A percentile compares a stretch with the other conserved stretches of the same genome.
phyloP scores from a whole-genome alignment of 2,113 vertebrate species.

The Phalacrocorax pelagicus region DNA sequence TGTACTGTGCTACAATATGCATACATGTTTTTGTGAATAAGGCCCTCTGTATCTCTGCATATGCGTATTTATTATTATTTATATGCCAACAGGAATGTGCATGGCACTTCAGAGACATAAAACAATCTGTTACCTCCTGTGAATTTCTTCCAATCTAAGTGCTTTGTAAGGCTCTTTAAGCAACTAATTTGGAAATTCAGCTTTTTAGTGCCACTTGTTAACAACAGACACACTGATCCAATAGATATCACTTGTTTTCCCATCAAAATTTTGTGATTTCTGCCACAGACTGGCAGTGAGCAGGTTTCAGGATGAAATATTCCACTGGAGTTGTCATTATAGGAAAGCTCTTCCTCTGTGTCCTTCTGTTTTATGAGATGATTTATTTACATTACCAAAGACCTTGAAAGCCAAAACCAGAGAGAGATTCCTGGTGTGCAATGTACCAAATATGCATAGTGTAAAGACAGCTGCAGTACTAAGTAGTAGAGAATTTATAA shows the following conservation, averaged over 20 bases:
- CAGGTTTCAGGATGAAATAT: not conserved
- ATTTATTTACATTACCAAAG: not conserved
- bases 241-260: not conserved
- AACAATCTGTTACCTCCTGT: not conserved
- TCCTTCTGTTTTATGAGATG: not conserved
- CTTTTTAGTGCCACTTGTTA: not conserved
- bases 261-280: not conserved
- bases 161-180: not conserved
- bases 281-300: not conserved
- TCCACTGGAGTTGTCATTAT: not conserved
- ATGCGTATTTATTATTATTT: not conserved
- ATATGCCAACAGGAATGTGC: not conserved
- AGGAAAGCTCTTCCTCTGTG: not conserved
- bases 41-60: not conserved
- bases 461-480: not conserved
- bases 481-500: not conserved
- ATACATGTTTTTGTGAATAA: not conserved
- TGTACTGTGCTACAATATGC: not conserved
- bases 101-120: not conserved
- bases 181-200: not conserved
- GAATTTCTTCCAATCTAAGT: not conserved
- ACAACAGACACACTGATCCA: fast-evolving
- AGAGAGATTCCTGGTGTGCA: not conserved
- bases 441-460: not conserved
- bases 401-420: not conserved